Base-by-base conservation (phyloP, 1,140 invertebrate species). In the Leptinotarsa undecemlineata region DNA sequence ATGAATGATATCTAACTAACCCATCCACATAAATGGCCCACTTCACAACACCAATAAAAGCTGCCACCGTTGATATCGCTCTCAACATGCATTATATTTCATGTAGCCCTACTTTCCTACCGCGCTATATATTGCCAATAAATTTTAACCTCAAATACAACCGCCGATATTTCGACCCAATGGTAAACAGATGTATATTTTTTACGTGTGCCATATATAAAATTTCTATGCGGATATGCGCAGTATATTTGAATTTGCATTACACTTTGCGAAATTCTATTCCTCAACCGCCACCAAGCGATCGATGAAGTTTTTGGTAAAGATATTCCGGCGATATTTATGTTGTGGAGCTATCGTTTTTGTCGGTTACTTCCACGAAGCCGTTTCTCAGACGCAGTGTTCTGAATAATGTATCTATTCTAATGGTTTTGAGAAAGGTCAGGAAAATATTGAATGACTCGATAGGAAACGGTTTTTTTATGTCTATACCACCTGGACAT, bases 191-290 rank as follows among this genome's bases (percentile, higher is more conserved):
- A 42, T 42, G 33, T 42, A 42, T 42, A 42, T 42, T 42, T 42
- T 42, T 42, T 42, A 42, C 33, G 33, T 42, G 33, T 42, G 33
- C 33, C 33, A 42, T 57, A 57, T 57, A 57, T 57, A n/a, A 57
- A 57, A 57, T 57, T 57, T 19, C 51, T 17, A 57, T 57, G 51
- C 51, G 51, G 51, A 2, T 19, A 15, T 4, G n/a, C 15, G 17
- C 51, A n/a, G 4, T 57, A 19, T 57, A 57, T 57, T 57, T 57
- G 51, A 57, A 57, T 57, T 57, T 57, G n/a, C n/a, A 57, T 57
- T 17, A 57, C 51, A 57, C n/a, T 57, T 57, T 15, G 51, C 17
- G n/a, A 4, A 57, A 57, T 57, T 19, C 51, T 57, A n/a, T 57
- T 57, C 51, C 51, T 57, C 14, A 57, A 57, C 13, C n/a, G 17